Base-by-base conservation (phyloP, 2,113 vertebrate genomes). In the Bos indicus region DNA sequence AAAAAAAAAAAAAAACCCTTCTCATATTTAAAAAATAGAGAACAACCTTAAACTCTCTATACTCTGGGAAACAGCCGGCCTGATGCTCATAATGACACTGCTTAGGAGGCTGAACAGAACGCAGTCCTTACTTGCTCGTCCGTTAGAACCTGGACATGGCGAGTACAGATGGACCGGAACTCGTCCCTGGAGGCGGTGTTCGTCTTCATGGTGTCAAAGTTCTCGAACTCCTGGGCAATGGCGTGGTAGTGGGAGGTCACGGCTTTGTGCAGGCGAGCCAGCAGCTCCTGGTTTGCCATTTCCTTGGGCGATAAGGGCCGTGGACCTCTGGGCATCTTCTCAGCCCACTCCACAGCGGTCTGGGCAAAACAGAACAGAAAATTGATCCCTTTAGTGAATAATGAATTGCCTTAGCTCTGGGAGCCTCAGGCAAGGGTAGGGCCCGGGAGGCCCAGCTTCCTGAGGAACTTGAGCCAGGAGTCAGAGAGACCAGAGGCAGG, bases 91-190 rank as follows among this genome's bases (percentile, higher is more conserved):
- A 0, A 2, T 0, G 5, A 5, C 19, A 2, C 2, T 0, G 43
- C 54, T 23, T 3, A 36, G 67, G 64, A 23, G 1, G 30, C 9
- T 2, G 10, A 5, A 7, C 14, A 7, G 4, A 21, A 1, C 0
- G 3, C 3, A 1, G 3, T 23, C 23, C 97, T 91, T 57, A 99
- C 99, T 97, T 99, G 99, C 36, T 99, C 97, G 15, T 99, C 98
- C 0, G 98, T 99, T 90, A 99, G 98, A 77, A 88, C 90, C 94
- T 98, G 98, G 90, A 99, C 96, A 5, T 98, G 95, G 33, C 4
- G 84, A 23, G 98, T 98, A 88, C 98, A 98, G 26, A 99, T 43
- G 80, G 95, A 91, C 89, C 98, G 98, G 97, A 99, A 99, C 93
- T 99, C 97, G 0, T 99, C 97, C 95, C 98, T 98, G 40, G 98